These are phyloP conservation scores for Hozukius guyotensis DNA, from an alignment of 2,797 vertebrate species.

Conservation along the genomic window DNA sequence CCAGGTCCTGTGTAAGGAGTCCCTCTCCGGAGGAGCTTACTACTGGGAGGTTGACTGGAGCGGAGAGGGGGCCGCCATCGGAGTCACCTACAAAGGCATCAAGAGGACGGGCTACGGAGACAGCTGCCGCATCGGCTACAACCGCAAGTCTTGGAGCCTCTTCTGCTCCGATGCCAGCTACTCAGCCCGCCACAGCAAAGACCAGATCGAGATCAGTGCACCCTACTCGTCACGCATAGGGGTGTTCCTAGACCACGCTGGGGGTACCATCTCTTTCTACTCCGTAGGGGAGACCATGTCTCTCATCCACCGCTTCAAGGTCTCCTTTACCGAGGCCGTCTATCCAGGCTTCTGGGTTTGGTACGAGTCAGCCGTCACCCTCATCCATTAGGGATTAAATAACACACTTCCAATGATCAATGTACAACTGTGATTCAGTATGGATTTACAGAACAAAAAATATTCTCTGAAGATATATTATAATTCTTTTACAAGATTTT, in stretches of 20 bases:
- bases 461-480: not conserved
- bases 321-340: slow-evolving; percentile 82
- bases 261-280: slow-evolving; percentile 85
- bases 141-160: slow-evolving; percentile 87
- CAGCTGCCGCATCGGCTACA: slow-evolving; percentile 85
- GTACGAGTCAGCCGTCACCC: slow-evolving; percentile 84
- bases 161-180: slow-evolving; percentile 87
- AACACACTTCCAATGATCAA: slow-evolving; percentile 6
- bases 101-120: slow-evolving; percentile 84
- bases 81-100: slow-evolving; percentile 85
- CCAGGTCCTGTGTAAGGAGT: slow-evolving; percentile 84
- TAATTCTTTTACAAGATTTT: not conserved
- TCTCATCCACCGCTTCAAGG: slow-evolving; percentile 86
- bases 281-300: slow-evolving; percentile 82
- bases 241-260: slow-evolving; percentile 84
- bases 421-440: slow-evolving; percentile 10
- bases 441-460: slow-evolving; percentile 14
- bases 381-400: slow-evolving; percentile 72
- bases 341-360: slow-evolving; percentile 88
- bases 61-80: slow-evolving; percentile 83
- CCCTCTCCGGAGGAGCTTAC: slow-evolving; percentile 77
- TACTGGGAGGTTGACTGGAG: slow-evolving; percentile 90
- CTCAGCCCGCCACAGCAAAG: slow-evolving; percentile 86
- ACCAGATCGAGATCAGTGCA: slow-evolving; percentile 80
- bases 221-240: slow-evolving; percentile 86